Conservation (phyloP, 2,888 invertebrate genomes). For the Cataglyphis rosenhaueri region DNA sequence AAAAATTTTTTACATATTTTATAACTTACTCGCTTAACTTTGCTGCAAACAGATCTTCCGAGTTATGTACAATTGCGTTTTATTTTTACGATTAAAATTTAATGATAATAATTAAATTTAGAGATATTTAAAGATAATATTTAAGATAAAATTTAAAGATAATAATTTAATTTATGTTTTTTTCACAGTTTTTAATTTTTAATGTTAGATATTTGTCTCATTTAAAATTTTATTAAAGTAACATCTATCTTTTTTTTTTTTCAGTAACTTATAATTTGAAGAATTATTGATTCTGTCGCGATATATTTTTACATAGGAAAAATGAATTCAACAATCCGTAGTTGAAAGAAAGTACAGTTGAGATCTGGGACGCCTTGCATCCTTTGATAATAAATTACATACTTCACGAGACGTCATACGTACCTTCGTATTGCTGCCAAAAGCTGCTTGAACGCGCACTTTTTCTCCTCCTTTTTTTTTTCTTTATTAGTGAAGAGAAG, state of each 20-base stretch:
- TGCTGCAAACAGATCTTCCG: neutral
- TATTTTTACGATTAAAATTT: neutral
- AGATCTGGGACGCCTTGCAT: conserved; percentile 5
- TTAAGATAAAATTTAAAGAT: no score
- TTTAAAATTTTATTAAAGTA: neutral
- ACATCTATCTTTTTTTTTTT: neutral
- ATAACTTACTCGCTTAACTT: neutral
- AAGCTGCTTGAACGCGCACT: conserved; percentile 70
- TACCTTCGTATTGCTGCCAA: conserved; percentile 74
- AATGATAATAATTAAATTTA: neutral
- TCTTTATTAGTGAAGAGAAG: conserved; percentile 37
- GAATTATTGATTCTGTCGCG: neutral
- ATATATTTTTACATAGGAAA: neutral
- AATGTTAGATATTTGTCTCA: neutral
- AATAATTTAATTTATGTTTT: neutral
- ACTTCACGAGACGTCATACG: conserved; percentile 40
- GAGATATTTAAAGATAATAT: no score
- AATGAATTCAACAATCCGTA: conserved; percentile 4
- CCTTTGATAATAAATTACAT: conserved; percentile 37
- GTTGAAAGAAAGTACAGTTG: conserved; percentile 16
- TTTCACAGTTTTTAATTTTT: conserved; percentile 6
- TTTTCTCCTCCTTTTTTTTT: conserved; percentile 26
- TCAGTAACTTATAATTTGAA: neutral
- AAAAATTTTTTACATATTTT: neutral
- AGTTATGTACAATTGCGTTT: neutral